Conservation (phyloP, 2,797 vertebrate genomes). For the Falco concolor region DNA sequence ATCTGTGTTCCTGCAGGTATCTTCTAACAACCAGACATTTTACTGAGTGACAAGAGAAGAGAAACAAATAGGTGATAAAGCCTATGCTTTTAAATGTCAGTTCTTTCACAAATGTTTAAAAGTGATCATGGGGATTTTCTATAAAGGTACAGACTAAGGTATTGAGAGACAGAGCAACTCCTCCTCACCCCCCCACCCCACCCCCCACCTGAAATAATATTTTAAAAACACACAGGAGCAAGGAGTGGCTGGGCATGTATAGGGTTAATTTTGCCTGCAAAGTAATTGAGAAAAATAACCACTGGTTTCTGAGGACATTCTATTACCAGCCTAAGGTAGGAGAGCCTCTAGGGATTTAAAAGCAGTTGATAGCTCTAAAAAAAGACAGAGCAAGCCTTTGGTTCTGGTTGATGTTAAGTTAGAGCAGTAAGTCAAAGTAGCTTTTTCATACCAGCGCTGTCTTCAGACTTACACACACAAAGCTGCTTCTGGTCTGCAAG, state of each 20-base stretch:
- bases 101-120: background rate
- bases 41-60: background rate
- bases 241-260: background rate
- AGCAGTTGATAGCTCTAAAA: slow-evolving; percentile 32
- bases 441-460: background rate
- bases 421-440: background rate
- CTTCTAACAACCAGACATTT: background rate
- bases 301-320: background rate
- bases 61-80: background rate
- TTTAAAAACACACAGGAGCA: background rate
- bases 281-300: slow-evolving; percentile 20
- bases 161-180: background rate
- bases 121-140: background rate
- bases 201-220: background rate
- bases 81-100: background rate
- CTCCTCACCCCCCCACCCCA: accelerated
- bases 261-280: background rate
- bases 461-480: background rate
- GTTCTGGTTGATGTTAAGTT: background rate
- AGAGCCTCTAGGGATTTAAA: slow-evolving; percentile 5
- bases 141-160: background rate
- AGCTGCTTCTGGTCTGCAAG: background rate
- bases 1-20: background rate
- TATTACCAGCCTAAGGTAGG: background rate
- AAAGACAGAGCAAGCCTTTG: background rate